Base-by-base conservation (phyloP, 2,888 invertebrate genomes). In the Drosophila longiperda region DNA sequence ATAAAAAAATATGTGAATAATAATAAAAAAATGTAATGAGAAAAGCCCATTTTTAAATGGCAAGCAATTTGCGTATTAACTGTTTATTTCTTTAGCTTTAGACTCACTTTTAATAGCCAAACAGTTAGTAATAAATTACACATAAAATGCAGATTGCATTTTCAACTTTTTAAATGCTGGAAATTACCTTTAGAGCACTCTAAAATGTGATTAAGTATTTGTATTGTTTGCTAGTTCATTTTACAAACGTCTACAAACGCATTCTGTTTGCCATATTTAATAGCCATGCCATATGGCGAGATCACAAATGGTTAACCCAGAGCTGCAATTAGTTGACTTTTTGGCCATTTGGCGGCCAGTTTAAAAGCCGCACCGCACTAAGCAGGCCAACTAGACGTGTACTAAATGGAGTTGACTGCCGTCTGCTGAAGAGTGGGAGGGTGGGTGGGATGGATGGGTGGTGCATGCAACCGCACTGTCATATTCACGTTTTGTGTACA, bases 281-380 rank as follows among this genome's bases (percentile, higher is more conserved):
- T 59, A 61, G 23, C 40, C 53, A 12, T 29, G 58, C 58, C 60
- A 59, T 66, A 58, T 69, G 57, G 38, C 33, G 26, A 32, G 32
- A 36, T 36, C 40, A 23, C n/a, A 69, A 62, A 45, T 54, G 64
- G 60, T 63, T 45, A 70, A 48, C 48, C 59, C 49, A 54, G 34
- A 52, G 65, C 49, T 58, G 70, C 63, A 70, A 79, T 78, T 80
- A 75, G 71, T 52, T 55, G 57, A 36, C 61, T 40, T 29, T 50
- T 48, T 40, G 63, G 36, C 40, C 58, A 52, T 71, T 73, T 66
- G 26, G 23, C 42, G 66, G 64, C 29, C 71, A 75, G 75, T 77
- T 71, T 61, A 61, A 66, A 60, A 66, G 48, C 49, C 69, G 26
- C 26, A 62, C 42, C 54, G 64, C 74, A 73, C 62, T 38, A 34